Evolutionary conservation across 1,140 invertebrate species (phyloP).

Genomic region (Calliopsis andreniformis): DNA sequence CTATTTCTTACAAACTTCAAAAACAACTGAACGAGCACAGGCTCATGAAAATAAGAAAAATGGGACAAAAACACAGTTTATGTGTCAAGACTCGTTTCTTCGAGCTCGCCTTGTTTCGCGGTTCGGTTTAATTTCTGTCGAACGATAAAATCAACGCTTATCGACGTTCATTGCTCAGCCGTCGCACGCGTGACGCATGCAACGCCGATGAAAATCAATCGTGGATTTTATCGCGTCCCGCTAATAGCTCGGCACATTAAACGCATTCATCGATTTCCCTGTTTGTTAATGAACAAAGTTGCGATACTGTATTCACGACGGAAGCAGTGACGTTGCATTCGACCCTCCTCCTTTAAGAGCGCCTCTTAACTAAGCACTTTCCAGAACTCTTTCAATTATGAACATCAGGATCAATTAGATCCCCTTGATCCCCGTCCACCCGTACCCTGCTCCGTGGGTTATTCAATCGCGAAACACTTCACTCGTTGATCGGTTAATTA

Average conservation of each 20-base stretch:
- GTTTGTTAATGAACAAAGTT: conserved; percentile 58
- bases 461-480: neutral
- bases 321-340: neutral
- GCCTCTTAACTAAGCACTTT: conserved; percentile 17
- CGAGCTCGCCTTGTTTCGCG: conserved; percentile 1
- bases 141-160: conserved; percentile 17
- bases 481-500: conserved; percentile 16
- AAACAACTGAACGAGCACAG: no score
- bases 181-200: neutral
- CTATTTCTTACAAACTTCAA: no score
- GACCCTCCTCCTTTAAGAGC: conserved; percentile 26
- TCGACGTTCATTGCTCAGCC: neutral
- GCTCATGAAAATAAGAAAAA: neutral
- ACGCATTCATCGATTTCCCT: conserved; percentile 48
- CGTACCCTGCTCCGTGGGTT: no score
- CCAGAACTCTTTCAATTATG: conserved; percentile 36
- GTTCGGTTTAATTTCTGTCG: neutral
- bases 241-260: conserved; percentile 45
- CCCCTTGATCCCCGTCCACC: no score
- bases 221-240: conserved; percentile 20
- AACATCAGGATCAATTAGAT: conserved; percentile 11
- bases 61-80: neutral
- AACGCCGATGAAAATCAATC: conserved; percentile 46
- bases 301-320: conserved; percentile 33
- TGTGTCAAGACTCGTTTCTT: neutral